Evolutionary conservation across 2,113 vertebrate species (phyloP), one percentile per base, ranked within the genome.

Genomic region (Oreochromis niloticus): DNA sequence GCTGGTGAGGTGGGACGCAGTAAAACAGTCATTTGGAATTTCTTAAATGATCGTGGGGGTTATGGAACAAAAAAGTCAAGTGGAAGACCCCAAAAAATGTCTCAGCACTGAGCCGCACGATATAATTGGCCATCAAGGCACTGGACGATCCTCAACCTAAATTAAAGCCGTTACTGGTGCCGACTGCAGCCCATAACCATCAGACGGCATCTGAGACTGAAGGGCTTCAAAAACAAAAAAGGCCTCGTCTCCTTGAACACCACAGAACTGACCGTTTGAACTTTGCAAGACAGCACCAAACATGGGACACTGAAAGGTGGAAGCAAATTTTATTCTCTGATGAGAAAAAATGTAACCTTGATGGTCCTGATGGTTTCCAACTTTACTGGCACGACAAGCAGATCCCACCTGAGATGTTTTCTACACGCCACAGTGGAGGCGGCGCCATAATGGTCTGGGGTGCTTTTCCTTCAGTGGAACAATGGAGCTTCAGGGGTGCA

Each of bases 391-490:
- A 63, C 1, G 9, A 63, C 59, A 63, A 63, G 59, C 30, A 63
- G 30, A 34, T 1, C 9, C 30, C 59, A 34, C 30, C 59, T 19
- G 30, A 63, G 59, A 63, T 63, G 16, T 34, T 63, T 63, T 63
- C 59, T 63, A 63, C 0, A 0, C 5, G 5, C 16, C 59, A 34
- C 59, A 34, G 59, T 61, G 59, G 59, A 34, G 16, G 9, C 0
- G 9, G 30, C 0, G 16, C 59, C 16, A 11, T 61, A 61, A 61
- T 19, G 30, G 59, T 61, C 30, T 61, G 59, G 59, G 9, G 30
- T 63, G 30, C 0, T 63, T 63, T 63, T 63, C 16, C 30, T 34
- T 63, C 59, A 63, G 3, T 63, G 30, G 9, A 63, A 34, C 1
- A 34, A 34, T 34, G 30, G 2, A 63, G 30, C 27, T 63, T 63